Evolutionary conservation across 2,888 invertebrate genomes (phyloP).

Genomic region (Galeruca laticollis): DNA sequence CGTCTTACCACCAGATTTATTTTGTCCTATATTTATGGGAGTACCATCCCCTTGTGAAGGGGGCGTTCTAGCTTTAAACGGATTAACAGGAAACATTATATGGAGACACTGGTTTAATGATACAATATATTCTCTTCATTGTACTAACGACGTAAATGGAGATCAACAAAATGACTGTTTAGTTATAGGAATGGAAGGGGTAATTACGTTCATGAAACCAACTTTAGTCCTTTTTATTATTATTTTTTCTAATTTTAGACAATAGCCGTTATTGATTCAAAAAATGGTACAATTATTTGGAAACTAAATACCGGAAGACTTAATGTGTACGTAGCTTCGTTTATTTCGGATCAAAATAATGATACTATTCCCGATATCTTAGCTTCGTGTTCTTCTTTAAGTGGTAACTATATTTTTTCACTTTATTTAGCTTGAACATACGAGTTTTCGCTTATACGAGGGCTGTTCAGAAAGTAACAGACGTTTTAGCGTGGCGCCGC

Average conservation of each 20-base stretch:
- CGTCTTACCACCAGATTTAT: conserved; percentile 70
- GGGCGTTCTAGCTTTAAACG: conserved; percentile 82
- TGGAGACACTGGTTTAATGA: conserved; percentile 82
- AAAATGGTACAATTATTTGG: conserved; percentile 78
- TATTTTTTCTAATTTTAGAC: conserved; percentile 64
- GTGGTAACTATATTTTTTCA: conserved; percentile 42
- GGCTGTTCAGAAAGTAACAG: too few species aligned
- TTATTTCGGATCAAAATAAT: conserved; percentile 76
- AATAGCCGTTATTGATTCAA: conserved; percentile 75
- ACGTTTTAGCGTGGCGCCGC: too few species aligned
- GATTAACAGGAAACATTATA: conserved; percentile 75
- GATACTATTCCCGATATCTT: conserved; percentile 79
- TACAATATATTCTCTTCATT: conserved; percentile 80
- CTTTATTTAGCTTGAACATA: too few species aligned
- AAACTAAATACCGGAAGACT: conserved; percentile 66
- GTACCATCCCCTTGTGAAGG: conserved; percentile 78
- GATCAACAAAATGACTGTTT: conserved; percentile 81
- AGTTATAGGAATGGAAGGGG: conserved; percentile 79
- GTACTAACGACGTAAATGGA: conserved; percentile 76
- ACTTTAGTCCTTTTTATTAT: background rate
- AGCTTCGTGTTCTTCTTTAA: conserved; percentile 73
- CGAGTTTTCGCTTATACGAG: too few species aligned
- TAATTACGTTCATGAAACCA: conserved; percentile 58
- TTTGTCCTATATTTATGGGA: conserved; percentile 77
- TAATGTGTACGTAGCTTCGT: conserved; percentile 79